Evolutionary conservation across 1,140 invertebrate species (phyloP).

Genomic region (Asbolus verrucosus): DNA sequence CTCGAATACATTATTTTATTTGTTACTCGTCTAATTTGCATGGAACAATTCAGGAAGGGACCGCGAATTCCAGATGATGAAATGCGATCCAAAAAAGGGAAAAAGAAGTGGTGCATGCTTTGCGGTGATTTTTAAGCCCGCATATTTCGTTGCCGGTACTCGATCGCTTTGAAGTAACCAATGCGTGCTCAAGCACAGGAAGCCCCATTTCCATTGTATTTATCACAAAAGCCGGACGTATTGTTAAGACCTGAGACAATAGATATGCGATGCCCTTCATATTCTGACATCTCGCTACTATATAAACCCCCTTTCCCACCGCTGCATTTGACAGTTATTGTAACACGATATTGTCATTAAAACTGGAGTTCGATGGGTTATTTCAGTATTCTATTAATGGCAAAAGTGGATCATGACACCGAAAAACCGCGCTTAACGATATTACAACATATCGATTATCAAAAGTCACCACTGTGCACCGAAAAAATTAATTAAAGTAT

Average conservation of each 20-base stretch:
- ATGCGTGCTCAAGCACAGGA: conserved; percentile 17
- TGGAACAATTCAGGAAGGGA: neutral
- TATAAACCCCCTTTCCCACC: neutral
- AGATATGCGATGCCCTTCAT: conserved; percentile 23
- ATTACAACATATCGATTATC: neutral
- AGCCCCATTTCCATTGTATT: conserved; percentile 29
- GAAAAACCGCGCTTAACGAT: neutral
- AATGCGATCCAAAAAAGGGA: too few species aligned
- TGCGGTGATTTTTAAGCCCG: conserved; percentile 2
- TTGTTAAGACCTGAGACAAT: conserved; percentile 24
- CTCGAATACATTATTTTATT: conserved; percentile 36
- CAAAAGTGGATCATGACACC: conserved; percentile 2
- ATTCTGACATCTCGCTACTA: conserved; percentile 21
- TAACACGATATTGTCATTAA: conserved; percentile 15
- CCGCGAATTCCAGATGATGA: conserved; percentile 20
- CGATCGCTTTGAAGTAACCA: conserved; percentile 31
- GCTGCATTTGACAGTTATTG: conserved; percentile 32
- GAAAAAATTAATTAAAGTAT: conserved; percentile 7
- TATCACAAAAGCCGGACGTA: conserved; percentile 16
- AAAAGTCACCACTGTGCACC: neutral
- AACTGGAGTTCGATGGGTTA: conserved; percentile 6
- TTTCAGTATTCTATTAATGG: neutral
- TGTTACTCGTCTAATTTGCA: conserved; percentile 22
- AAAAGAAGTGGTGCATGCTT: too few species aligned
- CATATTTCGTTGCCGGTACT: conserved; percentile 1